Percentiles rank a stretch among this genome's conserved stretches.
phyloP scores from a whole-genome alignment of 2,113 vertebrate genomes.

The Thunnus maccoyii region DNA sequence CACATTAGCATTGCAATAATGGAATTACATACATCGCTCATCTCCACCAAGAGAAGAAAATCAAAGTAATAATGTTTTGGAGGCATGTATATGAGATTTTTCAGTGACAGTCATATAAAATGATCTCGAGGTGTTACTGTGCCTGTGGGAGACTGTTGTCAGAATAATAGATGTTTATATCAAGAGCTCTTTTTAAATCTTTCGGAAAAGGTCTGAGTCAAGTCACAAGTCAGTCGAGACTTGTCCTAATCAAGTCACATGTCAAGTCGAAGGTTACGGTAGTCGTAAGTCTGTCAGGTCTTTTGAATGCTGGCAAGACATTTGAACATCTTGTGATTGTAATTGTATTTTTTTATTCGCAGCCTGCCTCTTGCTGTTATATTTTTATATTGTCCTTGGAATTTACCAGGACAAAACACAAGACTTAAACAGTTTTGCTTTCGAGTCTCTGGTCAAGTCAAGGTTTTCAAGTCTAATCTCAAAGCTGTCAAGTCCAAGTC shows the following conservation, averaged over 20 bases:
- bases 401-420: neutral
- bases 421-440: neutral
- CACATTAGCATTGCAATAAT: conserved; percentile 19
- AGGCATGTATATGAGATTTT: conserved; percentile 31
- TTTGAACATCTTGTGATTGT: no score
- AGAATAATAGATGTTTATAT: neutral
- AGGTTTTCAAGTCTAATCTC: neutral
- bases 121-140: neutral
- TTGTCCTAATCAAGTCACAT: no score
- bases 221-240: no score
- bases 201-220: no score
- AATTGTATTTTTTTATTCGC: neutral
- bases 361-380: neutral
- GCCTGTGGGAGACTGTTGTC: neutral
- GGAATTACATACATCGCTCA: conserved; percentile 55
- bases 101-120: neutral
- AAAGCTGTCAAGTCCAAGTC: neutral
- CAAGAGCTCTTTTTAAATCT: neutral
- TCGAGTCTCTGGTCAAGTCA: no score
- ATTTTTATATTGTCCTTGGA: neutral
- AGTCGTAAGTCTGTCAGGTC: no score
- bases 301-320: no score
- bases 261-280: no score
- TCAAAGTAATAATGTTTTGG: conserved; percentile 10
- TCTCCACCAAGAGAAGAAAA: neutral